These are phyloP conservation scores for Hypocryptadius cinnamomeus DNA, from an alignment of 2,113 vertebrate species.

Conservation along the genomic window DNA sequence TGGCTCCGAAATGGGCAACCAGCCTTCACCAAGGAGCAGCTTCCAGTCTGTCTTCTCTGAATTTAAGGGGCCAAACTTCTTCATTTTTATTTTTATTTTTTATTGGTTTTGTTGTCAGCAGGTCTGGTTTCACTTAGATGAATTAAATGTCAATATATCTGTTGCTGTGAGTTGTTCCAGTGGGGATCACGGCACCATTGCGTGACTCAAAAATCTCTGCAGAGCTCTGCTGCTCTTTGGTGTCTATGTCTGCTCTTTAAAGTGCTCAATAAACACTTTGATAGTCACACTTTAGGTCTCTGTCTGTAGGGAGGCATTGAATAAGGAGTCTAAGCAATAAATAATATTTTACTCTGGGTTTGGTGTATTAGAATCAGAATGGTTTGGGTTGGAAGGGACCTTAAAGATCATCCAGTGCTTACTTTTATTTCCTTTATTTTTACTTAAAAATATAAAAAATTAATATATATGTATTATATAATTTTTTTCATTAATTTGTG, in stretches of 20 bases:
- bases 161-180: slow-evolving; percentile 64
- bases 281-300: slow-evolving; percentile 1
- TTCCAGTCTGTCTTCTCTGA: neutral
- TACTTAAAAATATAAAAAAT: too few species aligned
- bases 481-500: neutral
- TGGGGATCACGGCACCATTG: slow-evolving; percentile 50
- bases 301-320: neutral
- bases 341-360: neutral
- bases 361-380: neutral
- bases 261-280: slow-evolving; percentile 42
- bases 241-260: neutral
- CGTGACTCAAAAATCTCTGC: slow-evolving; percentile 57
- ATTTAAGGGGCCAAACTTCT: neutral
- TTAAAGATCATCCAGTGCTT: too few species aligned
- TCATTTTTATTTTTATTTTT: neutral
- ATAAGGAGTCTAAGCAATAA: neutral
- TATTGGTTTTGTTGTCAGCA: slow-evolving; percentile 6
- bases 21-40: neutral
- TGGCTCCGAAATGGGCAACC: neutral
- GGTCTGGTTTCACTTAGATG: slow-evolving; percentile 72
- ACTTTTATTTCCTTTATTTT: too few species aligned
- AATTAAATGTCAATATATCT: slow-evolving; percentile 69
- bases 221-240: slow-evolving; percentile 42
- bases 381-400: neutral
- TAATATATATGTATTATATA: too few species aligned